Percentiles rank a stretch among this genome's conserved stretches.
Evolutionary conservation across 1,140 invertebrate genomes (phyloP).

Genomic region (Tribolium castaneum): DNA sequence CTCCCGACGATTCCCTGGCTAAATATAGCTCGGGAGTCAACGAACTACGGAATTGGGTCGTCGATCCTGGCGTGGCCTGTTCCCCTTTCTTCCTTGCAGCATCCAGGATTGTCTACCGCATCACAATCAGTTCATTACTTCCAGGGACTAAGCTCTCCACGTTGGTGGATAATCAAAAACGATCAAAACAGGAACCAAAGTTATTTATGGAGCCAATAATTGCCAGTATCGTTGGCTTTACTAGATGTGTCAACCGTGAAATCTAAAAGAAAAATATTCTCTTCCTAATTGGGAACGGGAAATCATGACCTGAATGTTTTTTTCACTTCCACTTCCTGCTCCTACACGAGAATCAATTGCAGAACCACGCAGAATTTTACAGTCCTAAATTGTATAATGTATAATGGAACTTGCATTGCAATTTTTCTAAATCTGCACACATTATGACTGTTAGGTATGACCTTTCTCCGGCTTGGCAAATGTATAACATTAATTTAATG

Average conservation of each 20-base stretch:
- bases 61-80: constrained; percentile 36
- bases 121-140: constrained; percentile 33
- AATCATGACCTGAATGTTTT: neutral
- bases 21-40: constrained; percentile 41
- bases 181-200: neutral
- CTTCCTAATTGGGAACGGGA: neutral
- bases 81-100: neutral
- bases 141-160: constrained; percentile 13
- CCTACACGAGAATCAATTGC: too few species aligned
- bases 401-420: too few species aligned
- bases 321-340: neutral
- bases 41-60: constrained; percentile 39
- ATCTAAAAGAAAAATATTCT: neutral
- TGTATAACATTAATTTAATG: too few species aligned
- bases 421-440: too few species aligned
- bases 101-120: constrained; percentile 29
- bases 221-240: neutral
- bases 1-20: constrained; percentile 34
- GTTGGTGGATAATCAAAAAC: constrained; percentile 14
- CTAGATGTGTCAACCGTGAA: neutral
- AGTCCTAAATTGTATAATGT: too few species aligned
- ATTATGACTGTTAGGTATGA: too few species aligned
- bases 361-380: neutral
- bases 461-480: too few species aligned
- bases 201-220: constrained; percentile 1